A percentile compares a stretch with the other conserved stretches of the same genome.
Evolutionary conservation across 2,888 invertebrate genomes (phyloP).

Genomic region (Holacanthella duospinosa): DNA sequence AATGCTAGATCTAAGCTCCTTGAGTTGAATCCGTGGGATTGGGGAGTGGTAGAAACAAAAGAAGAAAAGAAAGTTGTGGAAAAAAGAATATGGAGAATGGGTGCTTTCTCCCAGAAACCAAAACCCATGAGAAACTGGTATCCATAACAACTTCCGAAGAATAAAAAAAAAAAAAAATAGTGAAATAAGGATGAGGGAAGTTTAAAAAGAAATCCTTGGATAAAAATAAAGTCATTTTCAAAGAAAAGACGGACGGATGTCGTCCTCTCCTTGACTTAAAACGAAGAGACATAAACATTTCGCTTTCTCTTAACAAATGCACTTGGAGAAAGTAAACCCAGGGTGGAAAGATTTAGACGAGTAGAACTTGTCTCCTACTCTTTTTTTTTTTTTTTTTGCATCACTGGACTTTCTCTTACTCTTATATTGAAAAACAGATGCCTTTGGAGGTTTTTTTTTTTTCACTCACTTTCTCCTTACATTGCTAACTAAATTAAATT

Average conservation of each 20-base stretch:
- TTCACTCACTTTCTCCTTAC: not conserved
- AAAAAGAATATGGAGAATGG: no score
- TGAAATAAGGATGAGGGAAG: not conserved
- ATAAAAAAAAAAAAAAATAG: no score
- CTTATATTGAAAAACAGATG: not conserved
- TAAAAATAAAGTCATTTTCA: not conserved
- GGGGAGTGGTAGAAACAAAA: no score
- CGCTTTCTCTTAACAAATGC: not conserved
- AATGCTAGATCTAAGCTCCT: no score
- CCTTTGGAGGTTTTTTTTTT: not conserved
- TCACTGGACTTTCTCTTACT: conserved; percentile 7
- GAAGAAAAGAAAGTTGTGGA: no score
- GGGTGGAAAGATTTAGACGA: not conserved
- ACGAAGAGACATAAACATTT: not conserved
- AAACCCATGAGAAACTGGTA: no score
- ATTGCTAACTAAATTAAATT: not conserved
- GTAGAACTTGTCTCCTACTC: not conserved
- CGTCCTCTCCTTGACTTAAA: not conserved
- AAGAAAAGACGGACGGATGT: not conserved
- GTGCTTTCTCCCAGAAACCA: no score
- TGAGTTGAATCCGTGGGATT: no score
- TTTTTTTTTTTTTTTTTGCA: not conserved
- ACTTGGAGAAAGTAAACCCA: not conserved
- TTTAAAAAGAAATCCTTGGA: not conserved
- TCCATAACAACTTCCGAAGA: no score